These are phyloP conservation scores for Eupsilia transversa DNA, from an alignment of 2,888 invertebrate genomes.

Conservation along the genomic window DNA sequence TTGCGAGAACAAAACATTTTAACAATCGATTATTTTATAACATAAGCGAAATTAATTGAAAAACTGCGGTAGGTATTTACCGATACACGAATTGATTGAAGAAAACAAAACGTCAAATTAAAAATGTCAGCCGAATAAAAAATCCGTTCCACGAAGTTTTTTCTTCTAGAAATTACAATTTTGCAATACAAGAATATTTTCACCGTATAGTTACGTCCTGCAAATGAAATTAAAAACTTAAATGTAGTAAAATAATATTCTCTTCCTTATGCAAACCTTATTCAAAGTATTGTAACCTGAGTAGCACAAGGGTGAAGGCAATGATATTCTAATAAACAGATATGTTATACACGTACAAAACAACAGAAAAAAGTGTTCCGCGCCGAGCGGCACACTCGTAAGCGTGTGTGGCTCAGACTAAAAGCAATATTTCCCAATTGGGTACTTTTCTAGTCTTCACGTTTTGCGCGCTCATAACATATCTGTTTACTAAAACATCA, in stretches of 20 bases:
- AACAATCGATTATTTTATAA: slow-evolving; percentile 59
- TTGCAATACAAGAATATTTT: neutral
- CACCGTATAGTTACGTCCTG: neutral
- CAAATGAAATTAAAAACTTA: neutral
- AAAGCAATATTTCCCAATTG: no score
- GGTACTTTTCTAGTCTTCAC: no score
- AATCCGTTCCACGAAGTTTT: slow-evolving; percentile 62
- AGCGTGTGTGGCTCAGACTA: no score
- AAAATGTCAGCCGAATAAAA: slow-evolving; percentile 67
- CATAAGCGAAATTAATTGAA: slow-evolving; percentile 58
- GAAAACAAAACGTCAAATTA: slow-evolving; percentile 78
- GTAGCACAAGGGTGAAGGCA: no score
- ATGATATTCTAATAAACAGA: no score
- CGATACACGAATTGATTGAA: slow-evolving; percentile 66
- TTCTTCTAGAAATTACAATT: neutral
- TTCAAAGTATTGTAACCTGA: neutral
- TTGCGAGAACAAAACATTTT: slow-evolving; percentile 88
- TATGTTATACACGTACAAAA: no score
- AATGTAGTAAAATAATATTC: neutral
- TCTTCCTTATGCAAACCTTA: neutral
- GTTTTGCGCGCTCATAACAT: no score
- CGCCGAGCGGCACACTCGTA: no score
- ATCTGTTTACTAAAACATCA: no score
- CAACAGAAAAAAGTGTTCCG: no score
- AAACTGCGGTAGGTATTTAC: slow-evolving; percentile 73